A percentile compares a stretch with the other conserved stretches of the same genome.
These are phyloP conservation scores for Pipra filicauda DNA, from an alignment of 2,113 vertebrate species.

Conservation along the genomic window DNA sequence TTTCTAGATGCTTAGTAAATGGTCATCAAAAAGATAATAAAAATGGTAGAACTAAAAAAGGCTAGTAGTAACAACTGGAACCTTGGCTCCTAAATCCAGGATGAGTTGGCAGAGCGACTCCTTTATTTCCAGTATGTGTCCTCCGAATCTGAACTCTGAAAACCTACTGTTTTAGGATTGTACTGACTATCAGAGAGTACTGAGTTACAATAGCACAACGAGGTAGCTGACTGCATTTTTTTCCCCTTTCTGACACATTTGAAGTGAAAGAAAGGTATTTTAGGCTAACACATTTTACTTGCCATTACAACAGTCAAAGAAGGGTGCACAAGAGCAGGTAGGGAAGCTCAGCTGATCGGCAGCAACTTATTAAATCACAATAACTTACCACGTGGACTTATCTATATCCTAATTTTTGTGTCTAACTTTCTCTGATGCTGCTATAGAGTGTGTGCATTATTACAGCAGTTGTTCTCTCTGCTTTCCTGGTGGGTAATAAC, in stretches of 20 bases:
- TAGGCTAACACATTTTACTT: background rate
- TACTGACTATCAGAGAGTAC: background rate
- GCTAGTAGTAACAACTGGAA: background rate
- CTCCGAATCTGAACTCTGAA: background rate
- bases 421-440: background rate
- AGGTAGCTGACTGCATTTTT: background rate
- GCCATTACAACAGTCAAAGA: background rate
- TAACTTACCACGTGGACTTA: background rate
- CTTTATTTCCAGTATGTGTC: background rate
- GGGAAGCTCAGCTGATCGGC: background rate
- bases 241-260: background rate
- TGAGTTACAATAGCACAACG: background rate
- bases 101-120: background rate
- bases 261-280: slow-evolving; percentile 13
- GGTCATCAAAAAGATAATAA: background rate
- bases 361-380: background rate
- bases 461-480: background rate
- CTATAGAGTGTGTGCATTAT: background rate
- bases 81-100: background rate
- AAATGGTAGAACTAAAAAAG: background rate
- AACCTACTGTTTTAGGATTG: background rate
- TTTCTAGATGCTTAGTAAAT: background rate
- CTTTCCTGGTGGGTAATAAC: background rate
- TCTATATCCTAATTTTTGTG: background rate
- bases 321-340: background rate